A percentile compares a stretch with the other conserved stretches of the same genome.
phyloP scores from a whole-genome alignment of 2,888 invertebrate genomes.

The Muschampia plurimacula region DNA sequence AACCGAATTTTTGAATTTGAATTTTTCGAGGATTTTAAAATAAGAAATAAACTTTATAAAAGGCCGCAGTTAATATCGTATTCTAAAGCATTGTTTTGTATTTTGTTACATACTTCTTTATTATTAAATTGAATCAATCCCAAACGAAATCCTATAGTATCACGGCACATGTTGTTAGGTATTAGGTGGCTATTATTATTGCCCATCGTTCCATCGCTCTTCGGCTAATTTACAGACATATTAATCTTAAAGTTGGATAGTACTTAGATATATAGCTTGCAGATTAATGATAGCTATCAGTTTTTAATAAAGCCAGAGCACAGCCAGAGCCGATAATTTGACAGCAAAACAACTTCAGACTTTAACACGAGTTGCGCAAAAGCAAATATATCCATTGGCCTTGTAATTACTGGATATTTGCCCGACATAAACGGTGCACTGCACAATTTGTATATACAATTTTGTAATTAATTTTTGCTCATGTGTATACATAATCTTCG shows the following conservation, averaged over 20 bases:
- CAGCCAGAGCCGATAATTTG: constrained; percentile 26
- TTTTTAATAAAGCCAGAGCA: too few relatives aligned
- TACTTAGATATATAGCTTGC: constrained; percentile 6
- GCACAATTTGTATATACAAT: constrained; percentile 28
- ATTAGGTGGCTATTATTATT: not conserved
- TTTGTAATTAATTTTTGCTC: constrained; percentile 35
- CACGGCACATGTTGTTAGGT: not conserved
- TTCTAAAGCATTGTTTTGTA: too few relatives aligned
- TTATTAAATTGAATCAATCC: not conserved
- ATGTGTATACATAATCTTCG: constrained; percentile 25
- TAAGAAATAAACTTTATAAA: too few relatives aligned
- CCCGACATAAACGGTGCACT: constrained; percentile 52
- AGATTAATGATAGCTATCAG: constrained; percentile 37
- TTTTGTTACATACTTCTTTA: too few relatives aligned
- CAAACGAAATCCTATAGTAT: not conserved
- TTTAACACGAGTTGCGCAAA: constrained; percentile 53
- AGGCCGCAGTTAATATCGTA: too few relatives aligned
- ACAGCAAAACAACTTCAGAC: constrained; percentile 37
- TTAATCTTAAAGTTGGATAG: constrained; percentile 30
- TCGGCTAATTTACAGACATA: constrained; percentile 14
- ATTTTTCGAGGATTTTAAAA: too few relatives aligned
- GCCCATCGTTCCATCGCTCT: not conserved
- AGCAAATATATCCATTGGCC: constrained; percentile 66
- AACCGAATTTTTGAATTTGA: too few relatives aligned
- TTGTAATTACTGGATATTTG: constrained; percentile 65